Evolutionary conservation across 2,888 invertebrate genomes (phyloP).

Genomic region (Pollenia amentaria): DNA sequence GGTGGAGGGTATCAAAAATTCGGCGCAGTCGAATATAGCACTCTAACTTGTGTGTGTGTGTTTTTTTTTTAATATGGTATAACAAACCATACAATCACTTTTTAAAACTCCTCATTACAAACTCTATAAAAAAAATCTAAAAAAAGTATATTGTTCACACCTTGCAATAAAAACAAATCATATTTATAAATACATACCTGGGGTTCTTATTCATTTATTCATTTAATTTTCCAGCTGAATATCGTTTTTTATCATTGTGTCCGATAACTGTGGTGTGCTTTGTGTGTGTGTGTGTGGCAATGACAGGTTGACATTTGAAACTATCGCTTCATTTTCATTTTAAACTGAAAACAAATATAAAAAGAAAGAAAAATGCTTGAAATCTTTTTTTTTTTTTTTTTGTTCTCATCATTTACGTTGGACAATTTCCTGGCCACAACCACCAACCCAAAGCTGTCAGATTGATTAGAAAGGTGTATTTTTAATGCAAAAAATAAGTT

Average conservation of each 20-base stretch:
- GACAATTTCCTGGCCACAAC: slow-evolving; percentile 64
- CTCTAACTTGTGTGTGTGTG: too few species aligned
- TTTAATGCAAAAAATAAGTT: slow-evolving; percentile 23
- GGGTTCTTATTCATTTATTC: slow-evolving; percentile 13
- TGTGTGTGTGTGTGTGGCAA: slow-evolving; percentile 22
- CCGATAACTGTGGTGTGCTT: not conserved
- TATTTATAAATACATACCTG: not conserved
- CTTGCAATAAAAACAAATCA: slow-evolving; percentile 23
- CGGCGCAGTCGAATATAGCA: too few species aligned
- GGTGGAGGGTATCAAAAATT: too few species aligned
- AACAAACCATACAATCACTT: too few species aligned
- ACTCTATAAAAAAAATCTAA: not conserved
- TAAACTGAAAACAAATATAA: slow-evolving; percentile 25
- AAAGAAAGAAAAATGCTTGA: not conserved
- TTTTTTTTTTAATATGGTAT: too few species aligned
- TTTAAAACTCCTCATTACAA: not conserved
- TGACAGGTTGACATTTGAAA: slow-evolving; percentile 61
- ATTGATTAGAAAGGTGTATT: slow-evolving; percentile 69
- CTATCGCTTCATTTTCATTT: slow-evolving; percentile 46
- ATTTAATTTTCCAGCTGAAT: not conserved
- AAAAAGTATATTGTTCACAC: slow-evolving; percentile 18
- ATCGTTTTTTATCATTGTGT: not conserved
- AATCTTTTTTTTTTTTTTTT: too few species aligned
- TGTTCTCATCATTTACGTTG: slow-evolving; percentile 23
- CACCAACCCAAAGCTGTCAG: slow-evolving; percentile 59